Evolutionary conservation across 2,113 vertebrate species (phyloP).

Genomic region (Crotophaga sulcirostris): DNA sequence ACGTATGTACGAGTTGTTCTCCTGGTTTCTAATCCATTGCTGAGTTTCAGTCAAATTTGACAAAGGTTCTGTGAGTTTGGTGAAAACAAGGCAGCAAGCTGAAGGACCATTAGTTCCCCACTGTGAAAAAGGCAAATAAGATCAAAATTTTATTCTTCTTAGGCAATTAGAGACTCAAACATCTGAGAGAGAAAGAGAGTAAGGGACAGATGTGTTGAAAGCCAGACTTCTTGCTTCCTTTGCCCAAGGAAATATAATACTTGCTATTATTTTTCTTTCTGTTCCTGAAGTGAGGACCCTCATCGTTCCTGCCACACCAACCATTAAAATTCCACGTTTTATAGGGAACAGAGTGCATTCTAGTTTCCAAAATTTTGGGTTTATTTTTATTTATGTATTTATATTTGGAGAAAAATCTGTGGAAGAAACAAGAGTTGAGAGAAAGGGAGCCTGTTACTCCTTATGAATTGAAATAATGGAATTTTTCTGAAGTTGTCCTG

Average conservation of each 20-base stretch:
- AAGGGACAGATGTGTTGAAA: neutral
- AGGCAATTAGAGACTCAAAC: neutral
- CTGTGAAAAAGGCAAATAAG: neutral
- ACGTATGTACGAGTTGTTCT: neutral
- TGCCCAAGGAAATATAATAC: neutral
- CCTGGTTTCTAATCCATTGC: neutral
- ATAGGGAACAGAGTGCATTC: neutral
- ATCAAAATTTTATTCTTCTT: neutral
- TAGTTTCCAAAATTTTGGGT: neutral
- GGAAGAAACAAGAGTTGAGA: neutral
- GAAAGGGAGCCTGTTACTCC: neutral
- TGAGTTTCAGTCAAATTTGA: neutral
- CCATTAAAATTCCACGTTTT: neutral
- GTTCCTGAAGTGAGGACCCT: neutral
- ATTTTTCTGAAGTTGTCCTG: neutral
- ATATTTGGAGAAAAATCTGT: neutral
- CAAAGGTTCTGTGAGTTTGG: neutral
- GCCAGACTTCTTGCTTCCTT: neutral
- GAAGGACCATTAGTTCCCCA: neutral
- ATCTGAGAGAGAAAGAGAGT: neutral
- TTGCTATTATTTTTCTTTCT: neutral
- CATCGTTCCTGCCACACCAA: neutral
- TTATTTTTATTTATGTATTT: neutral
- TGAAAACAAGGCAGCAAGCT: neutral
- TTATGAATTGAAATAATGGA: neutral